Percentiles rank a stretch among this genome's conserved stretches.
These are phyloP conservation scores for Anarhynchus alexandrinus DNA, from an alignment of 2,113 vertebrate species.

Conservation along the genomic window DNA sequence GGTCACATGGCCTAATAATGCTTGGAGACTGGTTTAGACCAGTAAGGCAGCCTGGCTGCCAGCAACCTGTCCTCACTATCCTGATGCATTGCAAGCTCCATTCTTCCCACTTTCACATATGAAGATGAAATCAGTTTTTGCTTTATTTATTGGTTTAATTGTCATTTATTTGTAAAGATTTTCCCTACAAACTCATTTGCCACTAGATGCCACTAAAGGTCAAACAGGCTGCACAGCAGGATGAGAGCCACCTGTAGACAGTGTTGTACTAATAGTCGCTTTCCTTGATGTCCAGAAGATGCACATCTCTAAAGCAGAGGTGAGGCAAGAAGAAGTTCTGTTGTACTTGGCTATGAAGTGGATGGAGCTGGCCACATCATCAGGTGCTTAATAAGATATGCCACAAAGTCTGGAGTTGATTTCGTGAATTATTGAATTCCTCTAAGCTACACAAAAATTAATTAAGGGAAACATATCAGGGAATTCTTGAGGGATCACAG, in stretches of 20 bases:
- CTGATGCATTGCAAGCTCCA: not conserved
- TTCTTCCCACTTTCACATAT: not conserved
- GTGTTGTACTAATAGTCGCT: too few relatives aligned
- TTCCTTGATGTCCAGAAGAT: not conserved
- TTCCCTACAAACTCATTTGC: not conserved
- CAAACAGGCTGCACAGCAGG: not conserved
- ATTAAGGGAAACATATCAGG: not conserved
- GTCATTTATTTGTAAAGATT: not conserved
- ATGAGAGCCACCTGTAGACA: not conserved
- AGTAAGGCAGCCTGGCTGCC: not conserved
- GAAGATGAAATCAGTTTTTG: not conserved
- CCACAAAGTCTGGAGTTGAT: not conserved
- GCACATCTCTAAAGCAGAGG: fast-evolving
- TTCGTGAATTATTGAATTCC: not conserved
- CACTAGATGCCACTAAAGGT: conserved; percentile 49
- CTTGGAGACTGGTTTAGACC: not conserved
- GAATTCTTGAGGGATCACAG: not conserved
- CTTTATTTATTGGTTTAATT: not conserved
- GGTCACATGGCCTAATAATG: not conserved
- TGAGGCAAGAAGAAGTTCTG: not conserved
- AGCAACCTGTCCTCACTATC: not conserved
- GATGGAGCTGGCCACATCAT: not conserved
- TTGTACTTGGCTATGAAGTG: not conserved
- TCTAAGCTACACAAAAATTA: not conserved
- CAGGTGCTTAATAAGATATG: not conserved